Base-by-base conservation (phyloP, 2,113 vertebrate species). In the Ammodytes marinus region DNA sequence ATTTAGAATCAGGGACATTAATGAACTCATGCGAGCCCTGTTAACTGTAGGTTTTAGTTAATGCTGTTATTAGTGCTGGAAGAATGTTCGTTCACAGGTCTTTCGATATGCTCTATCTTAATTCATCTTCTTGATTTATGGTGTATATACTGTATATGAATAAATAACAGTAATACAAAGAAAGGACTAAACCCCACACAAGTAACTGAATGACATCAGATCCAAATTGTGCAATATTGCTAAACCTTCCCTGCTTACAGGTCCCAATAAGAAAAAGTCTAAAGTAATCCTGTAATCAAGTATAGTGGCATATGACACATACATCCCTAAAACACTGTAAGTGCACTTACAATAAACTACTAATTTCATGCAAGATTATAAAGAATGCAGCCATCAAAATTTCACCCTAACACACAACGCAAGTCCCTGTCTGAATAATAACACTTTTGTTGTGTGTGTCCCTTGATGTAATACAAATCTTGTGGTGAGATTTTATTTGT, bases 121-220 rank as follows among this genome's bases (percentile, higher is more conserved):
- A 74, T 54, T 69, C 40, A 13, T 72, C 52, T 53, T n/a, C 42
- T 63, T 74, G 63, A 83, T 73, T 43, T 59, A 47, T 61, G 0
- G 40, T 17, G 63, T 69, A 68, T 80, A 74, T 46, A 39, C 27
- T 27, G 27, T 27, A 27, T 27, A 27, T 27, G 27, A 27, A 27
- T 27, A 47, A 83, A 69, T n/a, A 69, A 17, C 72, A 77, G 80
- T 73, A 74, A 82, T 86, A 77, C 52, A 67, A 52, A 84, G 82
- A n/a, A 65, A 8, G 69, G 37, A 10, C 39, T 17, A 27, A 27
- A 14, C 13, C 4, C 0, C 55, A 61, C 8, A 45, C 82, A 77
- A 89, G 42, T 76, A 78, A 91, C 72, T 69, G 50, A 53, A 63
- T 70, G 77, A 80, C 86, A 81, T 35, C 52, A 39, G 68, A 87